These are phyloP conservation scores for Bungarus multicinctus DNA, from an alignment of 2,113 vertebrate species.

Conservation along the genomic window DNA sequence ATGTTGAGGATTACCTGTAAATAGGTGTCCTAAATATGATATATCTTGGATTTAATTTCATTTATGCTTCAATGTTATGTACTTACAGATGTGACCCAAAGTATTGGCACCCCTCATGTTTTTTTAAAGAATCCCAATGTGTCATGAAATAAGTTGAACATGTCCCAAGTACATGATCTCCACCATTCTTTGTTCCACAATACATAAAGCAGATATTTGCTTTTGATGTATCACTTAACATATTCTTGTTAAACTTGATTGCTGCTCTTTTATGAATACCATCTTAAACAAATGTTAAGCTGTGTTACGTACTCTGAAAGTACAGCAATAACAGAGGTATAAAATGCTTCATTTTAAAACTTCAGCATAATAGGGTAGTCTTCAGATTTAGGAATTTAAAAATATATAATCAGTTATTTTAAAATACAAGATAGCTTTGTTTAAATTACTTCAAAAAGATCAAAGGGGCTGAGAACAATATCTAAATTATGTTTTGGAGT, in stretches of 20 bases:
- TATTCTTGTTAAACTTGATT: constrained; percentile 18
- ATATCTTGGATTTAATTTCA: neutral
- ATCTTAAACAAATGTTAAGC: neutral
- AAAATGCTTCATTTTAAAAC: neutral
- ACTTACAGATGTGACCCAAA: neutral
- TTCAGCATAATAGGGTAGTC: neutral
- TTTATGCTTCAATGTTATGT: neutral
- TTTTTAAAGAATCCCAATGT: neutral
- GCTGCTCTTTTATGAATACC: constrained; percentile 7
- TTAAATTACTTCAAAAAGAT: neutral
- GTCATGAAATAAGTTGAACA: neutral
- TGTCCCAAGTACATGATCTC: neutral
- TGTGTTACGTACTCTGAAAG: neutral
- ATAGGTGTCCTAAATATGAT: neutral
- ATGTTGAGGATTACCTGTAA: neutral
- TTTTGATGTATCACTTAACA: neutral
- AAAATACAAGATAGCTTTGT: neutral
- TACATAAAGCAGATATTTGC: neutral
- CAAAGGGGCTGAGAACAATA: neutral
- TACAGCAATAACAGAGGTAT: neutral
- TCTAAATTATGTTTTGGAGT: neutral
- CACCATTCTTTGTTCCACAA: neutral
- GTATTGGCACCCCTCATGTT: neutral
- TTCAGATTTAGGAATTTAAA: neutral
- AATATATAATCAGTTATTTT: neutral